Percentiles rank a stretch among this genome's conserved stretches.
phyloP scores from a whole-genome alignment of 2,797 vertebrate species.

The Sebastes cheni region DNA sequence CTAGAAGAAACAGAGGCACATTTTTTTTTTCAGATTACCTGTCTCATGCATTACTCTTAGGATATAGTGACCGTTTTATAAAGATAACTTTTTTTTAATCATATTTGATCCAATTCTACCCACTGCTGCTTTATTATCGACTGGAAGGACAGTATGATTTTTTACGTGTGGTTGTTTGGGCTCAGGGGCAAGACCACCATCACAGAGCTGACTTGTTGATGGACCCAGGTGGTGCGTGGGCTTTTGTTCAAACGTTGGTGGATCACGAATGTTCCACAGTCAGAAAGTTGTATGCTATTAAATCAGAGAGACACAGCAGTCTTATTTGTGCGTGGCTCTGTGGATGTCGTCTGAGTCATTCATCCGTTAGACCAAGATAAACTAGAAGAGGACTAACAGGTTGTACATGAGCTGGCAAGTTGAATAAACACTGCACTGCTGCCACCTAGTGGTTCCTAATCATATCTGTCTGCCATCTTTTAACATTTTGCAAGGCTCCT shows the following conservation, averaged over 20 bases:
- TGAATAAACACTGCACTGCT: constrained; percentile 8
- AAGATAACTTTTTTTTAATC: no score
- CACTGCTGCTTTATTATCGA: neutral
- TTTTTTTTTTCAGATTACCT: no score
- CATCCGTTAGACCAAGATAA: neutral
- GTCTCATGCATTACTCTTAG: no score
- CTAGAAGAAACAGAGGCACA: no score
- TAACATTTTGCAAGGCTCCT: neutral
- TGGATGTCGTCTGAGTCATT: neutral
- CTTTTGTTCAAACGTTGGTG: neutral
- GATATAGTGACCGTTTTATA: no score
- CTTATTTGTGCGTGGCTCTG: neutral
- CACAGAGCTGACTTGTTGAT: neutral
- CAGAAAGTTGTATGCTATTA: neutral
- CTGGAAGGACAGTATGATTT: neutral
- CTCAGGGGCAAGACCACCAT: neutral
- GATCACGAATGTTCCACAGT: neutral
- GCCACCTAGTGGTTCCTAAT: constrained; percentile 42
- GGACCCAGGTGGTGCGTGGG: neutral
- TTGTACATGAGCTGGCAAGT: neutral
- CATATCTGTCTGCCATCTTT: neutral
- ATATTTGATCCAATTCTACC: no score
- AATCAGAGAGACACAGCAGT: neutral
- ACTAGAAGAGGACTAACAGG: neutral
- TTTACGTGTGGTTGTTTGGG: neutral